Evolutionary conservation across 2,797 vertebrate species (phyloP), one percentile per base, ranked within the genome.

Genomic region (Leptatherina wallacei): DNA sequence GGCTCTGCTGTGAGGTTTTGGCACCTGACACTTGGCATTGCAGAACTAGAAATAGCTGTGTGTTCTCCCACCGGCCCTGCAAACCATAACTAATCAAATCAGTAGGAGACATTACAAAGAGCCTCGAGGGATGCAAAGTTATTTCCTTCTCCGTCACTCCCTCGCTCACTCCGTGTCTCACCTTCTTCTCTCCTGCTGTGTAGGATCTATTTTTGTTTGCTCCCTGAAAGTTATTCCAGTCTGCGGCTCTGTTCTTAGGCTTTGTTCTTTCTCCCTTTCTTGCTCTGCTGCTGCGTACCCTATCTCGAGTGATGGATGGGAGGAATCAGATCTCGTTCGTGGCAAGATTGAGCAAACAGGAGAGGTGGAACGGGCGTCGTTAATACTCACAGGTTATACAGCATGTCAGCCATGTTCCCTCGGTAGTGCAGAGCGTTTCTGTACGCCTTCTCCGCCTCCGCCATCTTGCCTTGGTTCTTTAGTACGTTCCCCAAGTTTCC

Each of bases 341-440:
- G 65, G 78, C 69, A 36, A 56, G 78, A 72, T 69, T 69, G 49
- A 32, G 67, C 61, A 65, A 75, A 75, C 61, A 65, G 32, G 55
- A 29, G 16, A 18, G 32, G 49, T 3, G 56, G 38, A 30, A 3
- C 2, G 2, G 61, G 93, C 92, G 35, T 93, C 82, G 73, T 92
- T 94, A 10, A 49, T 74, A 98, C 98, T 99, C 91, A 99, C 98
- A 99, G 94, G 94, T 99, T 99, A 90, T 99, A 99, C 88, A 99
- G 96, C 98, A 99, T 99, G 94, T 99, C 98, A 49, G 98, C 98
- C 98, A 99, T 99, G 95, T 99, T 99, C 90, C 98, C 96, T 73
- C 98, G 95, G 93, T 98, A 98, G 93, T 96, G 97, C 91, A 99
- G 95, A 86, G 98, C 97, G 65, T 98, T 99, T 88, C 98, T 96